Evolutionary conservation across 2,888 invertebrate species (phyloP), one percentile per base, ranked within the genome.

Genomic region (Petrolisthes cinctipes): DNA sequence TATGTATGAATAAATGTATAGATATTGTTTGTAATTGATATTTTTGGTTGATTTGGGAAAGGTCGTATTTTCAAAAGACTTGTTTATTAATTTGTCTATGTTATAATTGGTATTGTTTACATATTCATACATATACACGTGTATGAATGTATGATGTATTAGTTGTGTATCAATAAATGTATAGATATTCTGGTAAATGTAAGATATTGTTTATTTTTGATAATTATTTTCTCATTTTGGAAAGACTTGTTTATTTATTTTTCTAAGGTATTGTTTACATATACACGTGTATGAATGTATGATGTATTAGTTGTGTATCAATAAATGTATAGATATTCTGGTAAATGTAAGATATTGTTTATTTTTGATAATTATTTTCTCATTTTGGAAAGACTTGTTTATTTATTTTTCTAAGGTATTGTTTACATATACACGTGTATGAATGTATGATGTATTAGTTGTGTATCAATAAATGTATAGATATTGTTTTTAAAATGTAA

Each of bases 21-120:
- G 20, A 37, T 23, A 66, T 66, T 4, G 4, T 4, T 3, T 23
- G 4, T 37, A 37, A 76, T n/a, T n/a, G n/a, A n/a, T n/a, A n/a
- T n/a, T n/a, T n/a, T n/a, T n/a, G n/a, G n/a, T n/a, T n/a, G n/a
- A n/a, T n/a, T n/a, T n/a, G n/a, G n/a, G n/a, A n/a, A n/a, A n/a
- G n/a, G n/a, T n/a, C n/a, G n/a, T n/a, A n/a, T n/a, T n/a, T n/a
- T n/a, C n/a, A n/a, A n/a, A n/a, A n/a, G n/a, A n/a, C n/a, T n/a
- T 37, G 37, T 37, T 37, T 37, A 37, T 75, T 20, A 3, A 4
- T 75, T 20, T 75, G 3, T 37, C 37, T 37, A 37, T 37, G 37
- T 37, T 37, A 37, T 37, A n/a, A n/a, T n/a, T n/a, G 88, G 88
- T 88, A 78, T 5, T 53, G 37, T 66, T 61, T 17, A 4, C 7